These are phyloP conservation scores for Drosophila tristis DNA, from an alignment of 1,140 invertebrate species.

Conservation along the genomic window DNA sequence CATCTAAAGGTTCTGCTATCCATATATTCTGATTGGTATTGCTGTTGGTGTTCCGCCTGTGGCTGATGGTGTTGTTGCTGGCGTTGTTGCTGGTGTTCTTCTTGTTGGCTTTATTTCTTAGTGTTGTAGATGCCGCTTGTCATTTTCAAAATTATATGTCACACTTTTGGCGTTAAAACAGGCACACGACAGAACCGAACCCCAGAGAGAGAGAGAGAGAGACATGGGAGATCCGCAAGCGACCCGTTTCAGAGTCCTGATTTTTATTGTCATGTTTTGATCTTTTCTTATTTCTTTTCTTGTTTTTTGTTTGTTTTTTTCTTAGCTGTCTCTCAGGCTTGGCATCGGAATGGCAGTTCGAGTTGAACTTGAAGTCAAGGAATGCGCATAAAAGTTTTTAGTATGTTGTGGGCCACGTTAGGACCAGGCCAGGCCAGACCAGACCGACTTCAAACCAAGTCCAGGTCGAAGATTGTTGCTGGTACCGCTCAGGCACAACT, in stretches of 20 bases:
- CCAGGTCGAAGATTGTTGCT: constrained; percentile 26
- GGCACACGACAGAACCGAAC: constrained; percentile 65
- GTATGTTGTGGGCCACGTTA: constrained; percentile 63
- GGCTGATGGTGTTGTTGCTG: constrained; percentile 24
- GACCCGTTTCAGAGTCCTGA: constrained; percentile 78
- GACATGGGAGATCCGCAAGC: constrained; percentile 11
- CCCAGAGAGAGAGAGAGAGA: constrained; percentile 13
- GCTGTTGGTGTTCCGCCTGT: not conserved
- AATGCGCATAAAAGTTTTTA: constrained; percentile 79
- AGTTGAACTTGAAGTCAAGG: constrained; percentile 54
- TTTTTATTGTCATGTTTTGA: constrained; percentile 82
- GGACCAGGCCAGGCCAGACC: constrained; percentile 13
- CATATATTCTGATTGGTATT: too few relatives aligned
- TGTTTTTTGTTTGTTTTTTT: constrained; percentile 17
- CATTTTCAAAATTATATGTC: constrained; percentile 82
- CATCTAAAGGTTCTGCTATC: too few relatives aligned
- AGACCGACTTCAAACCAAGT: not conserved
- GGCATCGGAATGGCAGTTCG: constrained; percentile 10
- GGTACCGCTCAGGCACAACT: constrained; percentile 24
- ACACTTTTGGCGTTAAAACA: constrained; percentile 81
- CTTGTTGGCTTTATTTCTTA: constrained; percentile 30
- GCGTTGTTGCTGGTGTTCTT: constrained; percentile 40
- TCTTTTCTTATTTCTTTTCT: constrained; percentile 59
- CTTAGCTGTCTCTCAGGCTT: constrained; percentile 16
- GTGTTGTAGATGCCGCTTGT: constrained; percentile 55